Conservation (phyloP, 2,888 invertebrate species). For the Drosophila acutilabella region DNA sequence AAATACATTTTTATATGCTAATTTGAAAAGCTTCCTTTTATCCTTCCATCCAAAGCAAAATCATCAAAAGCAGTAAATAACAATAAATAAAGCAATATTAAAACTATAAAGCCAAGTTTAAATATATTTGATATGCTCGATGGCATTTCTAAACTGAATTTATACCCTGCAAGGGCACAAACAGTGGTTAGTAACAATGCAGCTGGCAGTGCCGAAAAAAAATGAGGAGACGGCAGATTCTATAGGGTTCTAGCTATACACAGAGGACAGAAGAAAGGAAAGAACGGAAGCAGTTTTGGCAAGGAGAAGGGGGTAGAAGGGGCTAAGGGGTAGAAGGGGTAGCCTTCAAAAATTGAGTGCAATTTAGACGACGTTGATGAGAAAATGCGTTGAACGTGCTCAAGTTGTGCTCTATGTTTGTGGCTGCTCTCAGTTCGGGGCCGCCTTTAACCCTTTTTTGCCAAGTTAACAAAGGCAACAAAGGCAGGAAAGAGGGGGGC, state of each 20-base stretch:
- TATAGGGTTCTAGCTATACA: slow-evolving; percentile 24
- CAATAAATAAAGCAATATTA: neutral
- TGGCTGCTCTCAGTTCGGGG: slow-evolving; percentile 36
- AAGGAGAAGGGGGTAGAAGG: neutral
- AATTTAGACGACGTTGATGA: slow-evolving; percentile 79
- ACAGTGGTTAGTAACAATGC: slow-evolving; percentile 57
- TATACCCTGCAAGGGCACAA: slow-evolving; percentile 40
- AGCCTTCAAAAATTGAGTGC: slow-evolving; percentile 82
- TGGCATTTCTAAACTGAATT: slow-evolving; percentile 20
- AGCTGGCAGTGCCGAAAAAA: slow-evolving; percentile 50
- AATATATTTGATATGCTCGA: slow-evolving; percentile 8
- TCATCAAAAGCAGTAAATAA: no score
- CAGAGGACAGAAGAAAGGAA: slow-evolving; percentile 23
- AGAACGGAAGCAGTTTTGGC: slow-evolving; percentile 49
- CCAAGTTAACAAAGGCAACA: slow-evolving; percentile 64
- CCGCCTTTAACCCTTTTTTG: slow-evolving; percentile 70
- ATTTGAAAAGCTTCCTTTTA: no score
- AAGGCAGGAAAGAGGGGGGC: neutral
- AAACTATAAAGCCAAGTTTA: neutral
- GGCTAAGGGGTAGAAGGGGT: slow-evolving; percentile 21
- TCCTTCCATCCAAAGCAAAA: no score
- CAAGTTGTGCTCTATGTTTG: slow-evolving; percentile 73
- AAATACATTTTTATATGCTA: no score
- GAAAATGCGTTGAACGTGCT: slow-evolving; percentile 81
- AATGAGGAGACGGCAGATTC: slow-evolving; percentile 50